phyloP scores from a whole-genome alignment of 2,888 invertebrate species.

The Cantharis nigra region DNA sequence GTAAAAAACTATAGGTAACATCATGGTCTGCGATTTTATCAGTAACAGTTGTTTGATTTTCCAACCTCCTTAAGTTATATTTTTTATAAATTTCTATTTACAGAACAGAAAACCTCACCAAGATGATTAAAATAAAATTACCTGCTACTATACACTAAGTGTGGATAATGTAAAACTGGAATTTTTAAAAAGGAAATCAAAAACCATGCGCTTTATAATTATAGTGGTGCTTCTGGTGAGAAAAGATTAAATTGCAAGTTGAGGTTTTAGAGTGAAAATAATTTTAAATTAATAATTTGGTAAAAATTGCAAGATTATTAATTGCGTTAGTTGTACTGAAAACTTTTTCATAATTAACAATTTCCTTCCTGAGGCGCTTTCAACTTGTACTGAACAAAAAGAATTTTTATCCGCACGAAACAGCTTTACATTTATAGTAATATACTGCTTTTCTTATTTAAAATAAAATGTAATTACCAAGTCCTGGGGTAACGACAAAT shows the following conservation, averaged over 20 bases:
- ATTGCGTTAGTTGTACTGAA: conserved; percentile 36
- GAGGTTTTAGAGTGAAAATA: conserved; percentile 29
- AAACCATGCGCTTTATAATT: conserved; percentile 24
- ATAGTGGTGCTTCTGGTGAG: conserved; percentile 19
- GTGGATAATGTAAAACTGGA: not conserved
- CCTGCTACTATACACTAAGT: not conserved
- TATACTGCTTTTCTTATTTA: conserved; percentile 17
- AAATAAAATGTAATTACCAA: conserved; percentile 19
- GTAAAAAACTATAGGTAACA: too few species aligned
- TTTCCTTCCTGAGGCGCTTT: conserved; percentile 28
- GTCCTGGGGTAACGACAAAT: not conserved
- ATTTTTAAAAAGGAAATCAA: conserved; percentile 17
- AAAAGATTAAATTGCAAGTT: conserved; percentile 24
- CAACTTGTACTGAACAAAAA: conserved; percentile 22
- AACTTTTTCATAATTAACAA: conserved; percentile 37
- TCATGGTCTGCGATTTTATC: too few species aligned
- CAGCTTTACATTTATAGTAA: conserved; percentile 19
- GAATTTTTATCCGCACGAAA: conserved; percentile 17
- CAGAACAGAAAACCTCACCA: not conserved
- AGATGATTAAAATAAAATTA: not conserved
- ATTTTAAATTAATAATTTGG: conserved; percentile 46
- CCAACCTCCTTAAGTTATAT: too few species aligned
- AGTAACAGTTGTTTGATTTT: too few species aligned
- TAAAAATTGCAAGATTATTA: conserved; percentile 42
- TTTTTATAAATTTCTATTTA: too few species aligned